These are phyloP conservation scores for Thecophora atra DNA, from an alignment of 2,888 invertebrate genomes.

Conservation along the genomic window DNA sequence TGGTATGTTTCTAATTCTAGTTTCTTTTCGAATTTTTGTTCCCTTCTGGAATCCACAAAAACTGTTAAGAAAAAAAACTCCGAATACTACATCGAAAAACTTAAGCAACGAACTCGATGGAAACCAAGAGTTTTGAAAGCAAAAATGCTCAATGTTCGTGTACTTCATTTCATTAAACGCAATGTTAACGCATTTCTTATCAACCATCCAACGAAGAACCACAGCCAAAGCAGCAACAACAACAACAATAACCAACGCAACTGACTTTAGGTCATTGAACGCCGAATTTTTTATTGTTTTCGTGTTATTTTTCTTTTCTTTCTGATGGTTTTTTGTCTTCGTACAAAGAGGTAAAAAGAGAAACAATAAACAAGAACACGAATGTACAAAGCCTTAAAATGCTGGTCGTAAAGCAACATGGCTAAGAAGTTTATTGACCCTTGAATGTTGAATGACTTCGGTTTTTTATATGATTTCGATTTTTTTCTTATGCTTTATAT, in stretches of 20 bases:
- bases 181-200: constrained; percentile 9
- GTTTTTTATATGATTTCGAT: constrained; percentile 12
- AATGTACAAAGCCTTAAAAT: constrained; percentile 8
- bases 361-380: constrained; percentile 32
- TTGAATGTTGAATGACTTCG: constrained; percentile 32
- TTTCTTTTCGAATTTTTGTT: background rate
- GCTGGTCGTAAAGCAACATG: constrained; percentile 35
- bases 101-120: constrained; percentile 23
- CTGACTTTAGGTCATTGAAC: constrained; percentile 38
- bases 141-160: background rate
- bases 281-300: constrained; percentile 24
- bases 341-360: constrained; percentile 23
- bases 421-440: constrained; percentile 48
- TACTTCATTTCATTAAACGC: background rate
- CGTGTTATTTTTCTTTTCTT: constrained; percentile 11
- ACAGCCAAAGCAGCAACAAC: no score
- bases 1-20: background rate
- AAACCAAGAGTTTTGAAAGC: background rate
- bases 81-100: constrained; percentile 11
- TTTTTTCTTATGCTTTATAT: background rate
- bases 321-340: constrained; percentile 6
- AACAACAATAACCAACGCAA: constrained; percentile 15
- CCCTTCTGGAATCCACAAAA: background rate
- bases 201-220: no score
- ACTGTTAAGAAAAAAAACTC: no score